Conservation (phyloP, 2,888 invertebrate genomes). For the Sicus ferrugineus region DNA sequence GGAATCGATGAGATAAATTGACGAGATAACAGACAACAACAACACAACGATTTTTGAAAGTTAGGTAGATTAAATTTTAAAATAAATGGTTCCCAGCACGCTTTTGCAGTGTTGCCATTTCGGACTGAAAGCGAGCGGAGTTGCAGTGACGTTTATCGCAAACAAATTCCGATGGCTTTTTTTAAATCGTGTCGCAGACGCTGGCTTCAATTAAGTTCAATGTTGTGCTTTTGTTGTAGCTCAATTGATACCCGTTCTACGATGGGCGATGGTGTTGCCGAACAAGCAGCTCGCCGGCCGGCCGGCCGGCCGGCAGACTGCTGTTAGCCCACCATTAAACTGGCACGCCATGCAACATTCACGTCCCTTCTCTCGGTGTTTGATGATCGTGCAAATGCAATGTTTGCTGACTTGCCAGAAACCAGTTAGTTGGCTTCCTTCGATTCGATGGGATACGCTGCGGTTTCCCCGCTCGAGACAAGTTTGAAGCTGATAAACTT, state of each 20-base stretch:
- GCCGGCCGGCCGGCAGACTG: constrained; percentile 42
- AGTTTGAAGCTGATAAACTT: constrained; percentile 13
- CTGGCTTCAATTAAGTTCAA: constrained; percentile 18
- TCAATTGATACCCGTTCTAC: constrained; percentile 16
- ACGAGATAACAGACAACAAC: no score
- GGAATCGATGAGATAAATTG: no score
- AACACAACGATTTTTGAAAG: no score
- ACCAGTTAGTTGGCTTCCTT: constrained; percentile 40
- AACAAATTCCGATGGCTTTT: neutral
- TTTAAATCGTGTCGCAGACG: constrained; percentile 3
- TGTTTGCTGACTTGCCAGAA: constrained; percentile 2
- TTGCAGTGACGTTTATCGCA: neutral
- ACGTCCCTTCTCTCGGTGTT: neutral
- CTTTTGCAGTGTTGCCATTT: neutral
- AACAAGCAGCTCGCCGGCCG: constrained; percentile 42
- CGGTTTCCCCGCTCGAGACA: constrained; percentile 4
- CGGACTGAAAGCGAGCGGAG: neutral
- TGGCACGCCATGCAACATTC: neutral
- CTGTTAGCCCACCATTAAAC: neutral
- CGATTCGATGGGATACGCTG: neutral
- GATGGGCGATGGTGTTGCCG: constrained; percentile 37
- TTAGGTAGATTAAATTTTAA: no score
- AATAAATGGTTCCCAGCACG: no score
- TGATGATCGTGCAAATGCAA: neutral
- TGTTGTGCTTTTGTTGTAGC: neutral